Evolutionary conservation across 2,113 vertebrate species (phyloP).

Genomic region (Thamnophis sirtalis): DNA sequence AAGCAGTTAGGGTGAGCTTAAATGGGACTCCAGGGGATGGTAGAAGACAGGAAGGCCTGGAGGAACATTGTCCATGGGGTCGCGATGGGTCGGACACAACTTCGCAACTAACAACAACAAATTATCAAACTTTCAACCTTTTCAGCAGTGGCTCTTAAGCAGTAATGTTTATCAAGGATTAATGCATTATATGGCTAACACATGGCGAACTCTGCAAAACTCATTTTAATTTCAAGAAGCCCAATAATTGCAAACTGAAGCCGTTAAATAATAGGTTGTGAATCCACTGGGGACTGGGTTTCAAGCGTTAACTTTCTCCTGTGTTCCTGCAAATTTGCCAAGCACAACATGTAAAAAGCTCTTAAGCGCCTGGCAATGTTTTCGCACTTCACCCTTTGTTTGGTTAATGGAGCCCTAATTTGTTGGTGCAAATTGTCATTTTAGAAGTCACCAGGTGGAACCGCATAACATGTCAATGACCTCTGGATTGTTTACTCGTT

Average conservation of each 20-base stretch:
- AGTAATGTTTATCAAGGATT: background rate
- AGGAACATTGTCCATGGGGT: no score
- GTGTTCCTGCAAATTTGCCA: background rate
- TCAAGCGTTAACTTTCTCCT: background rate
- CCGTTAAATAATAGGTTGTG: background rate
- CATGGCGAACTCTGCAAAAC: background rate
- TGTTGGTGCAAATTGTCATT: background rate
- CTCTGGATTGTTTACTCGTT: background rate
- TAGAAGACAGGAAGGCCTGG: no score
- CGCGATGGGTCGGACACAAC: no score
- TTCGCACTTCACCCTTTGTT: background rate
- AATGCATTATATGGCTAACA: background rate
- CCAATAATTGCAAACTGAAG: background rate
- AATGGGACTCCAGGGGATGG: no score
- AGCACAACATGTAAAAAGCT: background rate
- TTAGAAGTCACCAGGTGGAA: fast-evolving
- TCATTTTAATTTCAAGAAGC: background rate
- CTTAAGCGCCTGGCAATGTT: background rate
- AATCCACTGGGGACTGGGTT: background rate
- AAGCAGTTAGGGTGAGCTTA: no score
- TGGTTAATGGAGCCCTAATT: background rate
- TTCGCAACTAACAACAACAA: background rate
- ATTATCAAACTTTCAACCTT: background rate
- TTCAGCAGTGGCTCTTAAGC: background rate
- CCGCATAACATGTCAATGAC: background rate